phyloP scores from a whole-genome alignment of 1,140 invertebrate genomes.

The Zaprionus kolodkinae region DNA sequence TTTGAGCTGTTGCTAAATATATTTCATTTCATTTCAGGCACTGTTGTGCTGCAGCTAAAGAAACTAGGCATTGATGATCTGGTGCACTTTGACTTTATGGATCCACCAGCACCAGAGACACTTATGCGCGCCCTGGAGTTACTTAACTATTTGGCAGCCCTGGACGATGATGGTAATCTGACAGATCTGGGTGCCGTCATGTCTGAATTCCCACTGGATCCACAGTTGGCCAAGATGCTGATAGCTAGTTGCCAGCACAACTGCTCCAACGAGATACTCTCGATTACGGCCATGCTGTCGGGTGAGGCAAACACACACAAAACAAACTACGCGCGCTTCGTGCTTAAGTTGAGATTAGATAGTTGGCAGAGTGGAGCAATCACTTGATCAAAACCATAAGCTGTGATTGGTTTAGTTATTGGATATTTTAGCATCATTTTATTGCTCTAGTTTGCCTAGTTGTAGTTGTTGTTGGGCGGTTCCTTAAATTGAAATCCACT shows the following conservation, averaged over 20 bases:
- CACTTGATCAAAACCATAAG: background rate
- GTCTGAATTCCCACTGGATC: constrained; percentile 99
- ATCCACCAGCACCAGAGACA: constrained; percentile 99
- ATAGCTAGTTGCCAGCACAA: constrained; percentile 98
- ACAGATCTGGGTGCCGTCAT: constrained; percentile 99
- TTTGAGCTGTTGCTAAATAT: background rate
- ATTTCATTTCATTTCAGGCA: constrained; percentile 75
- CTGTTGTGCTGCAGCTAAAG: constrained; percentile 98
- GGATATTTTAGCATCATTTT: constrained; percentile 1
- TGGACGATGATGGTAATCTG: constrained; percentile 97
- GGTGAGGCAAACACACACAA: constrained; percentile 87
- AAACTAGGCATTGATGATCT: constrained; percentile 99
- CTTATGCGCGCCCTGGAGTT: constrained; percentile 99
- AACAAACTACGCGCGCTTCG: constrained; percentile 7
- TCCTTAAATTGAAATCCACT: constrained; percentile 54
- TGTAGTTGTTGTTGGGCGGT: constrained; percentile 5
- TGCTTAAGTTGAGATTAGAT: constrained; percentile 29
- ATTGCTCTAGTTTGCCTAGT: background rate
- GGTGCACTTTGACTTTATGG: constrained; percentile 99
- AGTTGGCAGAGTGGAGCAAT: background rate
- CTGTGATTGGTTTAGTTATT: background rate
- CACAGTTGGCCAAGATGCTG: constrained; percentile 99
- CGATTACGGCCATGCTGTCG: constrained; percentile 99
- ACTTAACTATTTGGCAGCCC: constrained; percentile 95
- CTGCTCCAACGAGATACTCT: constrained; percentile 99